Evolutionary conservation across 2,888 invertebrate genomes (phyloP).

Genomic region (Spicauda simplicius): DNA sequence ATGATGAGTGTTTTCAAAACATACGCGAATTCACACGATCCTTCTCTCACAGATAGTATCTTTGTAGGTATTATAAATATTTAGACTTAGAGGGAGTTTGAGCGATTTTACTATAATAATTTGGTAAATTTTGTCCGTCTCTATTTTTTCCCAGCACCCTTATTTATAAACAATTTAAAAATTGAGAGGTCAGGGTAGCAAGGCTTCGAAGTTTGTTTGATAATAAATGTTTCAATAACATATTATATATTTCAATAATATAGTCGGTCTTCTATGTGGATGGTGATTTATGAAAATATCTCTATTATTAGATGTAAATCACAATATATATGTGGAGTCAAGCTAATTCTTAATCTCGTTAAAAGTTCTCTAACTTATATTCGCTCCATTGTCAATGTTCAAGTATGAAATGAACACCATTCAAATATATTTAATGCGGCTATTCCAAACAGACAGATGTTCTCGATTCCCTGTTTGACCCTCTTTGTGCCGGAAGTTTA

Average conservation of each 20-base stretch:
- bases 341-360: neutral
- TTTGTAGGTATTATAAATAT: neutral
- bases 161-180: too few relatives aligned
- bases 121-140: neutral
- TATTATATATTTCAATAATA: too few relatives aligned
- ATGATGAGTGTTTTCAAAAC: conserved; percentile 62
- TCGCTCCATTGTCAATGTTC: neutral
- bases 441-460: conserved; percentile 15
- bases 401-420: neutral
- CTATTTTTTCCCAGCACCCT: too few relatives aligned
- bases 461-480: conserved; percentile 7
- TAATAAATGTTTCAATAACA: too few relatives aligned
- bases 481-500: conserved; percentile 8
- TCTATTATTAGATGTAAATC: too few relatives aligned
- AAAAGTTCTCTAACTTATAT: neutral
- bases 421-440: conserved; percentile 1
- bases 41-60: conserved; percentile 25
- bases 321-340: neutral
- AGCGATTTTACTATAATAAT: neutral
- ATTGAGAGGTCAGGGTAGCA: too few relatives aligned
- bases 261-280: too few relatives aligned
- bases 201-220: too few relatives aligned
- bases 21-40: conserved; percentile 63
- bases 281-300: too few relatives aligned
- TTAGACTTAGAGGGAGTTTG: neutral